phyloP scores from a whole-genome alignment of 2,888 invertebrate species.

The Cryptops parisi region DNA sequence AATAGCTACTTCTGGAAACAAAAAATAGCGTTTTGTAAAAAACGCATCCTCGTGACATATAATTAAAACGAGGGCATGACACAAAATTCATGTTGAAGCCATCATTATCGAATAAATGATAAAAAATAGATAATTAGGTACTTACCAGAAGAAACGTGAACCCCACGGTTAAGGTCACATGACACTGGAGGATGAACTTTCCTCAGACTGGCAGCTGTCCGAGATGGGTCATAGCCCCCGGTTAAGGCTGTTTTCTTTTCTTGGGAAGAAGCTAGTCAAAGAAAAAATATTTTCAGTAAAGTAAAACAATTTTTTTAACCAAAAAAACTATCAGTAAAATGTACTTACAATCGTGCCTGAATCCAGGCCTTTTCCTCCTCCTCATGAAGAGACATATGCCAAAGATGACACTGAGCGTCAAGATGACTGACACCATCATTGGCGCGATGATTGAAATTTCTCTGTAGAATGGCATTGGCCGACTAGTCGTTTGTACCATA shows the following conservation, averaged over 20 bases:
- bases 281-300: not conserved
- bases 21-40: no score
- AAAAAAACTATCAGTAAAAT: not conserved
- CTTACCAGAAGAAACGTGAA: slow-evolving; percentile 10
- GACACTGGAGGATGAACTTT: slow-evolving; percentile 12
- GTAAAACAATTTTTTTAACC: not conserved
- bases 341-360: slow-evolving; percentile 6
- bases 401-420: slow-evolving; percentile 40
- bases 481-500: slow-evolving; percentile 3
- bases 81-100: no score
- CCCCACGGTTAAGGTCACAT: slow-evolving; percentile 8
- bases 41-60: no score
- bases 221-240: slow-evolving; percentile 6
- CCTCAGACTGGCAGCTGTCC: slow-evolving; percentile 6
- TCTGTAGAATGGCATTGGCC: slow-evolving; percentile 30
- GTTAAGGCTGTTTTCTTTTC: slow-evolving; percentile 11
- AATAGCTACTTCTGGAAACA: no score
- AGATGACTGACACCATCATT: slow-evolving; percentile 38
- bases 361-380: slow-evolving; percentile 34
- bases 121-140: no score
- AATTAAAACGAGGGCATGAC: no score
- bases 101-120: no score
- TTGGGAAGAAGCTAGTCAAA: slow-evolving; percentile 1
- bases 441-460: slow-evolving; percentile 39
- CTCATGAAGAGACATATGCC: slow-evolving; percentile 42